Base-by-base conservation (phyloP, 2,888 invertebrate species). In the Monochamus alternatus region DNA sequence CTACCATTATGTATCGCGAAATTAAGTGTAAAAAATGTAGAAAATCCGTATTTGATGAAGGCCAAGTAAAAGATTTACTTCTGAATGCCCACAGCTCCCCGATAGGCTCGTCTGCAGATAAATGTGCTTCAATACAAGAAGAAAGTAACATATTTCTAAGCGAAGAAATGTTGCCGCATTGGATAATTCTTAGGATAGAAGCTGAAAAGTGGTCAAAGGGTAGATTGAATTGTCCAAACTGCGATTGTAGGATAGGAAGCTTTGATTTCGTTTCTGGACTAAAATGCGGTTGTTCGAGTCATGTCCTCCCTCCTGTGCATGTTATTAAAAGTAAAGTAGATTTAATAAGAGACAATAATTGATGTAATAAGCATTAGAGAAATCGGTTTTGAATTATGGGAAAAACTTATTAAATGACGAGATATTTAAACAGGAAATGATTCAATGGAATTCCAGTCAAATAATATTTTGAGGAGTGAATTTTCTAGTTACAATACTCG, bases 201-300 rank as follows among this genome's bases (percentile, higher is more conserved):
- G 87, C 89, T 74, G 91, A 91, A 78, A 88, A 91, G 67, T 94
- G 93, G 93, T 91, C 91, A 0, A 93, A 92, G 86, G 94, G 94
- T n/a, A 93, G 93, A 88, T 85, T 94, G 44, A 90, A 91, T 77
- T 94, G 94, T 87, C 90, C 89, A 74, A 89, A 90, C 77, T 94
- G 94, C 87, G 89, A 90, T 60, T 89, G 89, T 52, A 90, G 92
- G 87, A 89, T 94, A 44, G 94, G 94, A 8, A 91, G 92, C 5
- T 94, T 93, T 86, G 93, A 94, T 87, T 94, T 92, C 87, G 88
- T 93, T 38, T 91, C 92, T 2, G 93, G 93, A 38, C 88, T 90
- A 82, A 92, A 92, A 87, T 94, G 94, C 87, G 87, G 88, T n/a
- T 94, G 94, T 87, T 88, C 89, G 38, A 84, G 87, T 58, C 87